Percentiles rank a stretch among this genome's conserved stretches.
Evolutionary conservation across 2,113 vertebrate species (phyloP).

Genomic region (Strix uralensis): DNA sequence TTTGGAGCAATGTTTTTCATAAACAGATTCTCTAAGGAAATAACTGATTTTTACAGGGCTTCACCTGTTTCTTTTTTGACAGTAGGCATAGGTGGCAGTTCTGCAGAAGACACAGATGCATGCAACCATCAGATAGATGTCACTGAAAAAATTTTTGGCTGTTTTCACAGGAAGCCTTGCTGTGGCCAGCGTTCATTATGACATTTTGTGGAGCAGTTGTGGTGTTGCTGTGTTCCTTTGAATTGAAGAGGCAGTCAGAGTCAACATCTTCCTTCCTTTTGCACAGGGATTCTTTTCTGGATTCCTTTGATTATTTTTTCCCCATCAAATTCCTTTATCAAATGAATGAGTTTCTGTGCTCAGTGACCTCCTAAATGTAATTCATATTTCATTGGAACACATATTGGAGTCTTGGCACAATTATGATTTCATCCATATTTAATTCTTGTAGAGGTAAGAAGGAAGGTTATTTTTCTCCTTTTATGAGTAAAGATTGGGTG

Average conservation of each 20-base stretch:
- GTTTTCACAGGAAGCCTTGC: background rate
- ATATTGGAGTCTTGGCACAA: background rate
- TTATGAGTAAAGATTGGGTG: background rate
- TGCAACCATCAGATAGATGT: background rate
- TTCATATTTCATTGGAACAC: background rate
- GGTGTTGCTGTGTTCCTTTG: background rate
- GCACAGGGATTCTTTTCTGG: background rate
- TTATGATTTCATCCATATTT: background rate
- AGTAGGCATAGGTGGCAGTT: background rate
- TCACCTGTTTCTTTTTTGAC: background rate
- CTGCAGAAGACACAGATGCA: background rate
- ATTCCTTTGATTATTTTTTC: background rate
- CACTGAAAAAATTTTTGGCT: background rate
- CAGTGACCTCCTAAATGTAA: background rate
- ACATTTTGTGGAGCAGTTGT: background rate
- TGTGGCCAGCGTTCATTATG: background rate
- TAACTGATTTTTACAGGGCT: background rate
- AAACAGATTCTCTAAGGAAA: slow-evolving; percentile 1
- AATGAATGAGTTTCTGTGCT: background rate
- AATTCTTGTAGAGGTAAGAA: background rate
- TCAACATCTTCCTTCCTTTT: background rate
- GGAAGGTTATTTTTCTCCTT: background rate
- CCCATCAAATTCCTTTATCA: background rate
- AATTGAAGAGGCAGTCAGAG: background rate
- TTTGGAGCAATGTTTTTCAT: background rate